A percentile compares a stretch with the other conserved stretches of the same genome.
phyloP scores from a whole-genome alignment of 2,797 vertebrate species.

The Borostomias antarcticus region DNA sequence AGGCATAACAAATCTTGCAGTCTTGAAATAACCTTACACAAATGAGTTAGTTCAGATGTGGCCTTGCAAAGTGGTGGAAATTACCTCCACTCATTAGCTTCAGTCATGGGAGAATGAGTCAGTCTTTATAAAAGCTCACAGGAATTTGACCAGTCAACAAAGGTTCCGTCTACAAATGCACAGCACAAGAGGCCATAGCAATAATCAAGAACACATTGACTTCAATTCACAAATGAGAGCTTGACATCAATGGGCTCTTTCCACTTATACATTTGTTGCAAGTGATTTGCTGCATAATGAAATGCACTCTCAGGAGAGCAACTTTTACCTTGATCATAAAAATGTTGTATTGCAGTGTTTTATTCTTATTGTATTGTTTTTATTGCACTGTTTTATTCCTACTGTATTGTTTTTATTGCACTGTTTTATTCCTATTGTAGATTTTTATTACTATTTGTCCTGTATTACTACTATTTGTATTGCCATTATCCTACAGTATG shows the following conservation, averaged over 20 bases:
- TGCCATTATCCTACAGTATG: too few species aligned
- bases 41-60: not conserved
- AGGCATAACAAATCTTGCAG: not conserved
- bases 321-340: not conserved
- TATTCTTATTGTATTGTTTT: too few species aligned
- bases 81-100: slow-evolving; percentile 11
- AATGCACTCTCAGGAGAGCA: not conserved
- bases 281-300: not conserved
- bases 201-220: not conserved
- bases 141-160: not conserved
- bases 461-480: too few species aligned
- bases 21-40: not conserved
- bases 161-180: not conserved
- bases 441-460: too few species aligned
- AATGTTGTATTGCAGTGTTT: too few species aligned
- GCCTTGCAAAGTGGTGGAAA: not conserved
- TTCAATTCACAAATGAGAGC: not conserved
- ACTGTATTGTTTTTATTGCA: too few species aligned
- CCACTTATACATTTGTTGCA: not conserved
- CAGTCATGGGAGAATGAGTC: not conserved
- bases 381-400: too few species aligned
- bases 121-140: not conserved
- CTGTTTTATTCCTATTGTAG: too few species aligned
- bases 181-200: not conserved
- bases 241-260: not conserved